These are phyloP conservation scores for Trachelus troglodyta DNA, from an alignment of 2,888 invertebrate genomes.

Conservation along the genomic window DNA sequence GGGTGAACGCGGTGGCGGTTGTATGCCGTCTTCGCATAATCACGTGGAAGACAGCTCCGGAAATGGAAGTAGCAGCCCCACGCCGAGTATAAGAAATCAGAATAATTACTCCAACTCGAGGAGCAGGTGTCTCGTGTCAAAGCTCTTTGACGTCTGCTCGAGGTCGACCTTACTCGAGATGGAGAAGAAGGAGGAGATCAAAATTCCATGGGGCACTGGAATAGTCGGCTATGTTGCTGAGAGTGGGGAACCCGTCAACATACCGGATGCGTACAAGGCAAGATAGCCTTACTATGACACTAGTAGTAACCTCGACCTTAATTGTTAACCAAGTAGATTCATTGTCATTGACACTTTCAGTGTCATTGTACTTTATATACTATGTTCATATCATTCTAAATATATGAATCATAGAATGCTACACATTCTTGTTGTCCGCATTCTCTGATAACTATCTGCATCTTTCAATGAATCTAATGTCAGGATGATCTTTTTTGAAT, in stretches of 20 bases:
- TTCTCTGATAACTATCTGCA: not conserved
- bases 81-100: slow-evolving; percentile 9
- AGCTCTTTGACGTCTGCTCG: slow-evolving; percentile 94
- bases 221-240: slow-evolving; percentile 96
- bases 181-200: slow-evolving; percentile 91
- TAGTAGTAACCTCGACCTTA: not conserved
- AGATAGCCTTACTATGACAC: slow-evolving; percentile 31
- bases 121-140: slow-evolving; percentile 86
- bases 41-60: slow-evolving; percentile 36
- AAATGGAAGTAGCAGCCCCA: slow-evolving; percentile 14
- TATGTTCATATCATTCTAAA: not conserved
- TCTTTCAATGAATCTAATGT: not conserved
- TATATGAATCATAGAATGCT: not conserved
- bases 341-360: not conserved
- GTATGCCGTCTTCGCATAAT: slow-evolving; percentile 59
- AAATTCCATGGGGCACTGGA: slow-evolving; percentile 94
- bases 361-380: not conserved
- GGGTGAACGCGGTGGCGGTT: slow-evolving; percentile 70
- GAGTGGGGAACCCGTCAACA: slow-evolving; percentile 92
- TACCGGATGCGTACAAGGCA: slow-evolving; percentile 95
- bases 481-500: not conserved
- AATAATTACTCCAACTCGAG: slow-evolving; percentile 45
- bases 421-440: not conserved
- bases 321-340: not conserved
- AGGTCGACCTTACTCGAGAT: slow-evolving; percentile 92